Conservation (phyloP, 2,888 invertebrate genomes). For the Schizaphis graminum region DNA sequence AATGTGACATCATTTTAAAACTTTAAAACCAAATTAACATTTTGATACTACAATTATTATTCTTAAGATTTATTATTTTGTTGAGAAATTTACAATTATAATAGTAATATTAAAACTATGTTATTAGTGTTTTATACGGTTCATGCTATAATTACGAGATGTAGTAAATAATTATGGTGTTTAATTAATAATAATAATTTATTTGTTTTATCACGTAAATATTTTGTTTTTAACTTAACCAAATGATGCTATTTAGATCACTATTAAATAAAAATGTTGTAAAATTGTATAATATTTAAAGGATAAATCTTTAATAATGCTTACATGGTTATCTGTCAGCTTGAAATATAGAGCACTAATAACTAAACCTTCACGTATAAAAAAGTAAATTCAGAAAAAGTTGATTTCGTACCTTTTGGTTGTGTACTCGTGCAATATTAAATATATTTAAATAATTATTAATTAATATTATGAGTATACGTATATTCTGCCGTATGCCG, state of each 20-base stretch:
- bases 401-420: background rate
- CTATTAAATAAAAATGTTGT: background rate
- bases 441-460: background rate
- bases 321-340: background rate
- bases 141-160: background rate
- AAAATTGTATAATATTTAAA: background rate
- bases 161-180: background rate
- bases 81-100: background rate
- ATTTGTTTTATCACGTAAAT: background rate
- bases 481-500: too few relatives aligned
- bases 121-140: background rate
- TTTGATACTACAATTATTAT: background rate
- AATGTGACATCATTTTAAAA: background rate
- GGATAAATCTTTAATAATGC: too few relatives aligned
- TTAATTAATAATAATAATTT: too few relatives aligned
- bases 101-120: background rate
- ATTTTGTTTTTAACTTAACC: too few relatives aligned
- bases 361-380: background rate
- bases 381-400: background rate
- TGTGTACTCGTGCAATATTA: background rate
- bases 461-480: background rate
- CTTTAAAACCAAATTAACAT: background rate
- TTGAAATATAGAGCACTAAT: background rate
- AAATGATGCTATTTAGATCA: background rate
- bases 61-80: background rate